Percentiles rank a stretch among this genome's conserved stretches.
These are phyloP conservation scores for Anoplius nigerrimus DNA, from an alignment of 2,888 invertebrate genomes.

Conservation along the genomic window DNA sequence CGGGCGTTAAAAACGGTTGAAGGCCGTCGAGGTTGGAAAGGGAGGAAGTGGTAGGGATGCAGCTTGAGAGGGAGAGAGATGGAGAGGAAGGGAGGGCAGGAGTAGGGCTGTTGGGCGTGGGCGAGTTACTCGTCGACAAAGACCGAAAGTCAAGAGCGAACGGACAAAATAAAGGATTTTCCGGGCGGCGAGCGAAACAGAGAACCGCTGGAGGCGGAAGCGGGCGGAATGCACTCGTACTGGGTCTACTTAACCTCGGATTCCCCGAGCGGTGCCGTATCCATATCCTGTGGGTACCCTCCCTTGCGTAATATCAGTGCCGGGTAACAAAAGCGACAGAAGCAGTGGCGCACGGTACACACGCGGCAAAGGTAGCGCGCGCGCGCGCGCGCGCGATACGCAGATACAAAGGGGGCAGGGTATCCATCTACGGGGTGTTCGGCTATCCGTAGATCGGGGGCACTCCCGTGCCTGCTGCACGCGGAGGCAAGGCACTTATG, in stretches of 20 bases:
- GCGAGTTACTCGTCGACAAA: no score
- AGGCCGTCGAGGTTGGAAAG: no score
- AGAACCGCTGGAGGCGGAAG: no score
- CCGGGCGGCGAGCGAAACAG: no score
- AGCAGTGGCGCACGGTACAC: constrained; percentile 20
- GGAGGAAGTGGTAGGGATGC: no score
- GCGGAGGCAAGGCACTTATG: constrained; percentile 11
- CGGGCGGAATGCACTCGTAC: no score
- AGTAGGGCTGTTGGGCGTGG: no score
- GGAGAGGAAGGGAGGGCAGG: neutral
- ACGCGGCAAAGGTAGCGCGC: constrained; percentile 17
- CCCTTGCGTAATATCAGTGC: constrained; percentile 25
- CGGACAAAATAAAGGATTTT: no score
- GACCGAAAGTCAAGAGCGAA: no score
- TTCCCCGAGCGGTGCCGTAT: neutral
- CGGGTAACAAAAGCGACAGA: constrained; percentile 18
- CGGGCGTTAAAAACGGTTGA: no score
- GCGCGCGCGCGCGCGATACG: constrained; percentile 30
- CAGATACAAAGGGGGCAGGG: constrained; percentile 46
- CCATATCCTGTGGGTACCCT: neutral
- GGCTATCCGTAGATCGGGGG: no score
- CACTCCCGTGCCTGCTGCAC: constrained; percentile 25
- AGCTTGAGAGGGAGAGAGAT: neutral
- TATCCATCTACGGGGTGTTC: constrained; percentile 39
- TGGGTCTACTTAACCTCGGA: no score